These are phyloP conservation scores for Caenorhabditis drosophilae DNA, from an alignment of 2,888 invertebrate species.

Conservation along the genomic window DNA sequence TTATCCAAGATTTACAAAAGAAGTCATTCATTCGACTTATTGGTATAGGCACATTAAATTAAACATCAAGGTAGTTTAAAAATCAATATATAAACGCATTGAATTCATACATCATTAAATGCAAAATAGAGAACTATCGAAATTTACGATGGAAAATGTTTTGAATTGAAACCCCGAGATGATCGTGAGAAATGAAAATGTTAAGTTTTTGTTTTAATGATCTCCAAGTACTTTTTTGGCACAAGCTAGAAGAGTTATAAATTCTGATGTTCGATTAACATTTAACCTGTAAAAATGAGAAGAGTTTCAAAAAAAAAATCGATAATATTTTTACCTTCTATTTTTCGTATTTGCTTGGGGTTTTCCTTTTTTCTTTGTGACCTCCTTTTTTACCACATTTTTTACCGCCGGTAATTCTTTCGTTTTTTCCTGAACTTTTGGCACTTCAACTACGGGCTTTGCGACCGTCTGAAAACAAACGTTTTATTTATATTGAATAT, in stretches of 20 bases:
- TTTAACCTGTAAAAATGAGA: background rate
- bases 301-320: no score
- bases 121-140: background rate
- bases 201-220: slow-evolving; percentile 3
- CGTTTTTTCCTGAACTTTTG: background rate
- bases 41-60: no score
- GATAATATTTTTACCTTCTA: no score
- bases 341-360: no score
- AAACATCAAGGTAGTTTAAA: no score
- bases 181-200: background rate
- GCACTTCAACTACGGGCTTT: no score
- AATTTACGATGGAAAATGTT: no score
- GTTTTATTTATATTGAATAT: background rate
- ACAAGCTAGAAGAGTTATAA: slow-evolving; percentile 47
- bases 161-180: background rate
- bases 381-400: background rate
- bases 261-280: slow-evolving; percentile 18
- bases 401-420: background rate
- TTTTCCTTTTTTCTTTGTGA: background rate
- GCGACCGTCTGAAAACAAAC: background rate
- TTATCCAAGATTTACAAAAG: no score
- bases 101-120: background rate
- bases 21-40: no score
- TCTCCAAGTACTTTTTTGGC: slow-evolving; percentile 44
- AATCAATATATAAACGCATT: no score